Base-by-base conservation (phyloP, 2,888 invertebrate genomes). In the Villa cingulata region DNA sequence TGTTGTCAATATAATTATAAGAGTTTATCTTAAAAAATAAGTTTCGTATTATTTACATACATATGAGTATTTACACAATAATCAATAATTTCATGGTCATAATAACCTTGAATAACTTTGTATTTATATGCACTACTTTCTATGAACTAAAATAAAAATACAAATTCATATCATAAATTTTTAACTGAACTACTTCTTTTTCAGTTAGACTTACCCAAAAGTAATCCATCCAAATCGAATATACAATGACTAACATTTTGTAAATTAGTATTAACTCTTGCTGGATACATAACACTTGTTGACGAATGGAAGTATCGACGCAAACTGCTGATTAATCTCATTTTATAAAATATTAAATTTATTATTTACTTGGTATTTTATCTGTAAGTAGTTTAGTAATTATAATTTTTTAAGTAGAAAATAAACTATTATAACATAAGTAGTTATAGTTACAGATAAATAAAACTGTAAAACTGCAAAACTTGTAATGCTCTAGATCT, bases 161-260 rank as follows among this genome's bases (percentile, higher is more conserved):
- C 12, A 32, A 32, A 12, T 32, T 32, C 12, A 12, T 12, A 12
- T 32, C 4, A 32, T 32, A 12, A 12, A 12, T 32, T 32, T 12
- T 32, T 12, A 12, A 32, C 4, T 29, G 12, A 29, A 9, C 3
- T 1, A 5, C 23, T 6, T 23, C 23, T 6, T 23, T 23, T 6
- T 23, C 7, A 23, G 4, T 6, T 23, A 6, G 4, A 6, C 9
- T 70, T 57, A 74, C 74, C 74, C 55, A 74, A 62, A 51, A 74
- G 59, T 37, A 74, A 62, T 49, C 74, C 74, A 51, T 74, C 74
- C 73, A 74, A 70, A 55, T 74, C 74, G 50, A 74, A 73, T 36
- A 73, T 62, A 29, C 72, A 68, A 54, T 73, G 73, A 10, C 70
- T 71, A 36, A 73, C 70, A 9, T 68, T 62, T 6, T 19, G 45